Conservation (phyloP, 2,888 invertebrate genomes). For the Horisme vitalbata region DNA sequence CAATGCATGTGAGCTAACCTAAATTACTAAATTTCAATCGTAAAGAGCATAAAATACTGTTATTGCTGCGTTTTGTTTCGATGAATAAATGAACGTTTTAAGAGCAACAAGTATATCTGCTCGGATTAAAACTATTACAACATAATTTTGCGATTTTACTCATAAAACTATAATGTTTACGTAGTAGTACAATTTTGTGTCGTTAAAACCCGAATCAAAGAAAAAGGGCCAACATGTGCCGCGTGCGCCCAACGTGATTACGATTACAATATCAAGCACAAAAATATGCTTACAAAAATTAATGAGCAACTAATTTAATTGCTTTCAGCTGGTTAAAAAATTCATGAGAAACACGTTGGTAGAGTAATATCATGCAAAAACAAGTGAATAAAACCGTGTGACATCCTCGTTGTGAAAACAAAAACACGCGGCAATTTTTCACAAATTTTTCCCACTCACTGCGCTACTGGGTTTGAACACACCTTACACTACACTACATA, state of each 20-base stretch:
- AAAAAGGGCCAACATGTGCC: neutral
- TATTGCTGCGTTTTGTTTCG: neutral
- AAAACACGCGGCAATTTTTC: neutral
- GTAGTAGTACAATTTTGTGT: neutral
- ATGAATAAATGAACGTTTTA: neutral
- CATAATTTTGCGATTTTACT: neutral
- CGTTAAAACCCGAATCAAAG: neutral
- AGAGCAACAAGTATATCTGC: slow-evolving; percentile 8
- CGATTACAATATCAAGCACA: too few relatives aligned
- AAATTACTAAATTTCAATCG: neutral
- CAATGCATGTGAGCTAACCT: neutral
- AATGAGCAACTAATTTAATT: too few relatives aligned
- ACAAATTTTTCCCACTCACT: slow-evolving; percentile 12
- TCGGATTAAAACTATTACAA: neutral
- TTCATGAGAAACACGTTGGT: too few relatives aligned
- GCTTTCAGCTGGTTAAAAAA: too few relatives aligned
- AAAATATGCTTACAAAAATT: too few relatives aligned
- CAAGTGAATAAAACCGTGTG: too few relatives aligned
- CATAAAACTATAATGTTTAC: neutral
- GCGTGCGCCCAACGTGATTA: neutral
- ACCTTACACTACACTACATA: slow-evolving; percentile 40
- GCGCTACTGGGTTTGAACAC: slow-evolving; percentile 9
- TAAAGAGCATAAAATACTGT: too few relatives aligned
- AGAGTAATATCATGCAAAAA: too few relatives aligned
- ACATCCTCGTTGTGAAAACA: too few relatives aligned